A percentile compares a stretch with the other conserved stretches of the same genome.
Evolutionary conservation across 1,140 invertebrate genomes (phyloP).

Genomic region (Diachasma alloeum): DNA sequence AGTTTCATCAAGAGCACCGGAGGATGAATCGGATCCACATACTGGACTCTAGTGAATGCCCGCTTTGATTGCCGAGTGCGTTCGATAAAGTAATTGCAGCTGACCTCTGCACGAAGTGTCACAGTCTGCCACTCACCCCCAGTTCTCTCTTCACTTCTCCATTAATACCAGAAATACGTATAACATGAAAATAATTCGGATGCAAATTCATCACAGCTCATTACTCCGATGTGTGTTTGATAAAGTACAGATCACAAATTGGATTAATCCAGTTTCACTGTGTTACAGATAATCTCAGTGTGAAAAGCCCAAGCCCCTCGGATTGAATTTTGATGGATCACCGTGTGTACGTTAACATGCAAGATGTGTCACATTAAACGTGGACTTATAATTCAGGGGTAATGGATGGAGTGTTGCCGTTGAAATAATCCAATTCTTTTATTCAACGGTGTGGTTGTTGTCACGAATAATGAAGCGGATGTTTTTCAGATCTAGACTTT

Average conservation of each 20-base stretch:
- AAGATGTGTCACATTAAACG: background rate
- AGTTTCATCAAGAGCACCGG: background rate
- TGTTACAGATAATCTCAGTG: background rate
- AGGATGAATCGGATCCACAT: background rate
- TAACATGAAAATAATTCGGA: background rate
- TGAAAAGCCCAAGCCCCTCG: background rate
- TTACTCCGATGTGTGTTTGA: background rate
- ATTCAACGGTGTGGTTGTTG: too few relatives aligned
- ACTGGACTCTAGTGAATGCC: background rate
- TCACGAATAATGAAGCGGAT: too few relatives aligned
- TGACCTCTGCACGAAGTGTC: background rate
- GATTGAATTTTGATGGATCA: background rate
- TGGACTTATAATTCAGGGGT: background rate
- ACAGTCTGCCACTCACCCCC: background rate
- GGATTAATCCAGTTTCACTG: background rate
- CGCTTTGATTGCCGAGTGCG: background rate
- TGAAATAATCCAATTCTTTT: background rate
- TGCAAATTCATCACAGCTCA: background rate
- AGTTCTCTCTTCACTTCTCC: background rate
- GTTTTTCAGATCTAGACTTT: too few relatives aligned
- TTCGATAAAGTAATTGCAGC: background rate
- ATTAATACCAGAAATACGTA: background rate
- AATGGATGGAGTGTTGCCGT: background rate
- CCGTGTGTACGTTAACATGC: background rate
- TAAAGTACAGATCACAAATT: background rate